Percentiles rank a stretch among this genome's conserved stretches.
Conservation (phyloP, 2,113 vertebrate species). For the Seriola quinqueradiata region DNA sequence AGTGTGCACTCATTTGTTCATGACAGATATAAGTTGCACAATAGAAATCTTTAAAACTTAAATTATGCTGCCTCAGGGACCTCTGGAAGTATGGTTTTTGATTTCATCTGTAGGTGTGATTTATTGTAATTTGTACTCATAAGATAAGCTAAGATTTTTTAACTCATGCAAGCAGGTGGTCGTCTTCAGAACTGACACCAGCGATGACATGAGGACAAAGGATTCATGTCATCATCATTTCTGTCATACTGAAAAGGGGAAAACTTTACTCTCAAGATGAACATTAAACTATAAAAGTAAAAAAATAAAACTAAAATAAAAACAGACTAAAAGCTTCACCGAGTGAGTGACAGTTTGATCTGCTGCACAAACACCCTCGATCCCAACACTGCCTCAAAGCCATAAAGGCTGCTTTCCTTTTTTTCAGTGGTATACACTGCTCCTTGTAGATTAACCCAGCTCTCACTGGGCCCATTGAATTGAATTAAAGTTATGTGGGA, state of each 20-base stretch:
- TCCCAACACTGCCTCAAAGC: background rate
- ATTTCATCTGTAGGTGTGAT: background rate
- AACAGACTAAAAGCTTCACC: background rate
- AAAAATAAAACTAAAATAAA: background rate
- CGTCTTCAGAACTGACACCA: background rate
- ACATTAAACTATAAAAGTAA: no score
- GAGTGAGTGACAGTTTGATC: background rate
- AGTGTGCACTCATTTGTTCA: background rate
- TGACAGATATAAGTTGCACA: no score
- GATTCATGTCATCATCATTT: no score
- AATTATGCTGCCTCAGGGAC: no score
- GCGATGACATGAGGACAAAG: background rate
- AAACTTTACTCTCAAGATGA: no score
- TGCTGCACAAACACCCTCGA: background rate
- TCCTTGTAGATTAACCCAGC: slow-evolving; percentile 25
- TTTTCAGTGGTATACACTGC: slow-evolving; percentile 15
- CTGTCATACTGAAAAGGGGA: no score
- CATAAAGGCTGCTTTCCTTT: slow-evolving; percentile 9
- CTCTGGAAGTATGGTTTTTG: no score
- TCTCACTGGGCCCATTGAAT: slow-evolving; percentile 58
- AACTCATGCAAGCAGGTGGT: background rate
- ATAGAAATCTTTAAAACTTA: no score
- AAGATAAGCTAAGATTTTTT: no score
- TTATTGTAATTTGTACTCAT: no score
- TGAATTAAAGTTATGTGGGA: slow-evolving; percentile 53